These are phyloP conservation scores for Austrofundulus limnaeus DNA, from an alignment of 2,113 vertebrate species.

Conservation along the genomic window DNA sequence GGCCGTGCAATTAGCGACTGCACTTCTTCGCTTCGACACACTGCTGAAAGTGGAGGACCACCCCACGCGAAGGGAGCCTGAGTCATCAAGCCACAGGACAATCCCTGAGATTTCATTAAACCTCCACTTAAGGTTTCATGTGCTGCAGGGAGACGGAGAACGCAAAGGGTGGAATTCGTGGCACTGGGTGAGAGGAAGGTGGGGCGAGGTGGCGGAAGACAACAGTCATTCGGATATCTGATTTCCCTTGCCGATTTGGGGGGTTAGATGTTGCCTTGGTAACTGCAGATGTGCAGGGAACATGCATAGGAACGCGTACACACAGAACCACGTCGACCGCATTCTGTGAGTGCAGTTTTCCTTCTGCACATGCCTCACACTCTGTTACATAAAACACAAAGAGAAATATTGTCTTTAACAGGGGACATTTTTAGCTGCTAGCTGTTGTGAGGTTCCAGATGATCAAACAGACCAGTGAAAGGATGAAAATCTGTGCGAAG, in stretches of 20 bases:
- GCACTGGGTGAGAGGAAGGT: constrained; percentile 34
- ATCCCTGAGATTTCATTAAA: constrained; percentile 69
- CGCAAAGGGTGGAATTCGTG: constrained; percentile 31
- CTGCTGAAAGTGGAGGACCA: constrained; percentile 26
- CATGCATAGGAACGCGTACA: neutral
- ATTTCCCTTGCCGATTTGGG: constrained; percentile 47
- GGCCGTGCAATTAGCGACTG: constrained; percentile 60
- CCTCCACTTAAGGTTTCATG: constrained; percentile 59
- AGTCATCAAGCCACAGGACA: constrained; percentile 60
- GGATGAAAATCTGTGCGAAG: constrained; percentile 21
- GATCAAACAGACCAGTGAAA: constrained; percentile 44
- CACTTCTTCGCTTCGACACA: constrained; percentile 8
- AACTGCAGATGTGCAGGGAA: constrained; percentile 56
- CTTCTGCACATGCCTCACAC: constrained; percentile 1
- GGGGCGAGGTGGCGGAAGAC: constrained; percentile 35
- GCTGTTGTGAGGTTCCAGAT: constrained; percentile 25
- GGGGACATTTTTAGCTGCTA: constrained; percentile 20
- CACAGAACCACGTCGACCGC: constrained; percentile 11
- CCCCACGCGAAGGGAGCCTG: constrained; percentile 13
- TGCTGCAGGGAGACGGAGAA: constrained; percentile 39
- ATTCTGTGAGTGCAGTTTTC: constrained; percentile 9
- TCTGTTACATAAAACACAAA: neutral
- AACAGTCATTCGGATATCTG: constrained; percentile 43
- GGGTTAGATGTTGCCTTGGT: constrained; percentile 54
- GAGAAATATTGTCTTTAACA: constrained; percentile 26